phyloP scores from a whole-genome alignment of 2,888 invertebrate genomes.

The Cryptus viduatorius region DNA sequence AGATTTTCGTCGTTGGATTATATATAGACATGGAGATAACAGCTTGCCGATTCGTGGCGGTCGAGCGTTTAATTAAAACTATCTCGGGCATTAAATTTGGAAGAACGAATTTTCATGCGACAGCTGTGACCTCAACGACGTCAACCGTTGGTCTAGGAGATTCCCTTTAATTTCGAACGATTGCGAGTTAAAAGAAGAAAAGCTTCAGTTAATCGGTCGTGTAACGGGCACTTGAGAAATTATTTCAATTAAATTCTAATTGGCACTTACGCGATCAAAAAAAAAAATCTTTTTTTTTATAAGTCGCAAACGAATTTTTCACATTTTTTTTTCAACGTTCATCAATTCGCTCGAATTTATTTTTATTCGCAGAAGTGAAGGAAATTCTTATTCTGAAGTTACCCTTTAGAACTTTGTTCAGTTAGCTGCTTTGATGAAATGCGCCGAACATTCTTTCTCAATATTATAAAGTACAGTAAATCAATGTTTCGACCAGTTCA shows the following conservation, averaged over 20 bases:
- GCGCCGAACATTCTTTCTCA: background rate
- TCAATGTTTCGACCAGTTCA: background rate
- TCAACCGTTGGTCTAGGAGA: background rate
- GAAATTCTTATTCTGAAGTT: background rate
- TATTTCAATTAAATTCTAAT: background rate
- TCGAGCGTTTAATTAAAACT: constrained; percentile 36
- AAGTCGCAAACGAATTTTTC: background rate
- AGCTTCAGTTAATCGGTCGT: background rate
- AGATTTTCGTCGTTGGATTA: constrained; percentile 12
- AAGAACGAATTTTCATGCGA: background rate
- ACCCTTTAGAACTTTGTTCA: background rate
- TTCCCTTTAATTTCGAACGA: background rate
- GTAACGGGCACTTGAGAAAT: background rate
- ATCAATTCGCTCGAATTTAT: background rate
- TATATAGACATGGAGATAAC: constrained; percentile 21
- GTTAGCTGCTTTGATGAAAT: background rate
- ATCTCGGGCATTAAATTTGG: constrained; percentile 5
- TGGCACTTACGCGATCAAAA: background rate
- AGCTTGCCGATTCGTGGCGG: constrained; percentile 12
- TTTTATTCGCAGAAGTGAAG: background rate
- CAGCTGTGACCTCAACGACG: constrained; percentile 12
- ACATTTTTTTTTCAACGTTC: background rate
- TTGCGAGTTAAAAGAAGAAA: background rate
- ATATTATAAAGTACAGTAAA: background rate
- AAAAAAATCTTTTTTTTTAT: background rate